These are phyloP conservation scores for Serrognathus titanus DNA, from an alignment of 2,888 invertebrate genomes.

Conservation along the genomic window DNA sequence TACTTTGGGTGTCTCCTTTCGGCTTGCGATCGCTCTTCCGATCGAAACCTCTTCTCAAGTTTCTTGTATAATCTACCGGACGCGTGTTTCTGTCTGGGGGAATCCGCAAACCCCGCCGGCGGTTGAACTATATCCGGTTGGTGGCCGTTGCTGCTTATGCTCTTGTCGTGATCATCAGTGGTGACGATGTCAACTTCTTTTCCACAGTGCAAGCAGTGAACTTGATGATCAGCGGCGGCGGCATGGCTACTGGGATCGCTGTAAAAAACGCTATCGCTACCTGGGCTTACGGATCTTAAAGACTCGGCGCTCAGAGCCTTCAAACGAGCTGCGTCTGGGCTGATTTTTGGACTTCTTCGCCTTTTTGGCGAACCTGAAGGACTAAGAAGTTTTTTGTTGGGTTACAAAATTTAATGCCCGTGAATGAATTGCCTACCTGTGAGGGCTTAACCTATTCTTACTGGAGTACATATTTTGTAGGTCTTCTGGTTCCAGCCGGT, in stretches of 20 bases:
- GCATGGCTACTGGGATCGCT: conserved; percentile 67
- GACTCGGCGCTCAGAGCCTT: conserved; percentile 86
- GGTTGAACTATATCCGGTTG: conserved; percentile 76
- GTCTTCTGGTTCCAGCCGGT: conserved; percentile 30
- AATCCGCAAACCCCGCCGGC: conserved; percentile 85
- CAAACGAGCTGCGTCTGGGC: conserved; percentile 55
- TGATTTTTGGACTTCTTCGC: conserved; percentile 27
- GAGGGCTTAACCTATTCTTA: conserved; percentile 38
- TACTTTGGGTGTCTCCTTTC: conserved; percentile 63
- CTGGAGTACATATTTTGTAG: conserved; percentile 13
- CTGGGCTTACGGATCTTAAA: conserved; percentile 82
- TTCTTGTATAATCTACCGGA: conserved; percentile 69
- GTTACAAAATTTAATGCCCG: background rate
- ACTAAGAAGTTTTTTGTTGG: conserved; percentile 33
- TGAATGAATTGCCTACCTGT: conserved; percentile 29
- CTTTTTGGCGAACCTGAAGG: conserved; percentile 53
- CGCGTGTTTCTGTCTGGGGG: conserved; percentile 56
- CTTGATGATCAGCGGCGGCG: conserved; percentile 47
- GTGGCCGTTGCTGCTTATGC: conserved; percentile 30
- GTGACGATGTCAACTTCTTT: conserved; percentile 61
- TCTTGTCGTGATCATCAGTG: conserved; percentile 43
- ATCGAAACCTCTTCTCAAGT: conserved; percentile 73
- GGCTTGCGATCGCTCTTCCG: conserved; percentile 65
- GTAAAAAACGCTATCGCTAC: conserved; percentile 87
- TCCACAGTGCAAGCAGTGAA: conserved; percentile 80